Base-by-base conservation (phyloP, 2,113 vertebrate species). In the Python bivittatus region DNA sequence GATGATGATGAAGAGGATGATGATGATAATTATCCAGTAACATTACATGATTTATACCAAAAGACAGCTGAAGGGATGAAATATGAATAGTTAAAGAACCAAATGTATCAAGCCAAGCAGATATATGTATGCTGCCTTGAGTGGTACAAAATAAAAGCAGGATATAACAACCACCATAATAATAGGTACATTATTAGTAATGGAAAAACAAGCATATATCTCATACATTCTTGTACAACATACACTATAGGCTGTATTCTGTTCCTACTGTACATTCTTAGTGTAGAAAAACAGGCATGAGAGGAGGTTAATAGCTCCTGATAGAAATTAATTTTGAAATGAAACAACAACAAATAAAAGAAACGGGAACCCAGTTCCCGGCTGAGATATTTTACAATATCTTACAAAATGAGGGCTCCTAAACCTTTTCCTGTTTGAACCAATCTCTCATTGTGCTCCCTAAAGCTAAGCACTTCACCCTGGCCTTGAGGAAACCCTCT, bases 1-100 rank as follows among this genome's bases (percentile, higher is more conserved):
- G 6, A 93, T 91, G 88, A 93, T 92, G 1, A 89, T 94, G 91
- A 91, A 12, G 1, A 93, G 90, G 88, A 93, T 92, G 2, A 89
- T 94, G 91, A 91, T 22, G 1, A 8, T 48, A 29, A 25, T 6
- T 29, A 48, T 85, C 38, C 4, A 93, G 57, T 83, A 12, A 9
- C 84, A 84, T 94, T 89, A 61, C 57, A 92, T 0, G 0, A 94
- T 25, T 54, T 93, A 84, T 79, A 84, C 91, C 72, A 89, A 86
- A 93, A 89, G 89, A 95, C 52, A 12, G 58, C 44, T 95, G 93
- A 94, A 94, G 91, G 60, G 94, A 95, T 89, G 79, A 92, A 91
- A 96, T 96, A 95, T 91, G 96, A 93, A 96, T 96, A 95, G 96
- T 95, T 97, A 97, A 96, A 93, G 94, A 96, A 96, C 96, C 94